Evolutionary conservation across 2,797 vertebrate genomes (phyloP).

Genomic region (Scomberomorus guttatus): DNA sequence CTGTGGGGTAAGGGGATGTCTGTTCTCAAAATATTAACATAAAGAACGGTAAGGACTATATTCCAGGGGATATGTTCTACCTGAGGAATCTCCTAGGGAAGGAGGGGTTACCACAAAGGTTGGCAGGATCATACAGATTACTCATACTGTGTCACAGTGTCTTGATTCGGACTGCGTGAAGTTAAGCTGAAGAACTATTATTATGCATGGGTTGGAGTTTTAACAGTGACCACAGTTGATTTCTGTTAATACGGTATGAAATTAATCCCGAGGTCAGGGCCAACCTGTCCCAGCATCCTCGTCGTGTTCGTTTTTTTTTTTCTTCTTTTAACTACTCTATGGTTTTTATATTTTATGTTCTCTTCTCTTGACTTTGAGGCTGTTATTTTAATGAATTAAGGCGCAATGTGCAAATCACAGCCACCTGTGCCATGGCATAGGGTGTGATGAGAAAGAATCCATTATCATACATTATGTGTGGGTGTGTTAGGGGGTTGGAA

Average conservation of each 20-base stretch:
- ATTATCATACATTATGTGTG: slow-evolving; percentile 62
- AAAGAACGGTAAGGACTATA: slow-evolving; percentile 57
- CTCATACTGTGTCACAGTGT: slow-evolving; percentile 62
- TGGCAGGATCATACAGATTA: slow-evolving; percentile 66
- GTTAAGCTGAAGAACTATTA: slow-evolving; percentile 59
- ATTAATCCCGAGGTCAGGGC: slow-evolving; percentile 71
- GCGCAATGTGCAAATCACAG: slow-evolving; percentile 38
- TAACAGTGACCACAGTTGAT: slow-evolving; percentile 51
- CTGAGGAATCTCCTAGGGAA: slow-evolving; percentile 54
- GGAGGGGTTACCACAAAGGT: slow-evolving; percentile 60
- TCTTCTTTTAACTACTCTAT: slow-evolving; percentile 21
- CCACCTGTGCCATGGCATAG: slow-evolving; percentile 39
- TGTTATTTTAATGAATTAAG: slow-evolving; percentile 50
- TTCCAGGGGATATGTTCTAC: slow-evolving; percentile 62
- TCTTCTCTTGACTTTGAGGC: slow-evolving; percentile 69
- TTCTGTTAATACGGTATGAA: slow-evolving; percentile 74
- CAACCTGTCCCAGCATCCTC: slow-evolving; percentile 43
- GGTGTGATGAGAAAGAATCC: slow-evolving; percentile 39
- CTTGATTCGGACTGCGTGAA: slow-evolving; percentile 50
- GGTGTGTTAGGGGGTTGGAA: slow-evolving; percentile 40
- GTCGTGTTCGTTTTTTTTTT: slow-evolving; percentile 48
- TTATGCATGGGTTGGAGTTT: slow-evolving; percentile 60
- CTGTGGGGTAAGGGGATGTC: slow-evolving; percentile 74
- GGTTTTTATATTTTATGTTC: slow-evolving; percentile 63
- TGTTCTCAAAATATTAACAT: slow-evolving; percentile 71